Conservation (phyloP, 2,113 vertebrate species). For the Hydropotes inermis region DNA sequence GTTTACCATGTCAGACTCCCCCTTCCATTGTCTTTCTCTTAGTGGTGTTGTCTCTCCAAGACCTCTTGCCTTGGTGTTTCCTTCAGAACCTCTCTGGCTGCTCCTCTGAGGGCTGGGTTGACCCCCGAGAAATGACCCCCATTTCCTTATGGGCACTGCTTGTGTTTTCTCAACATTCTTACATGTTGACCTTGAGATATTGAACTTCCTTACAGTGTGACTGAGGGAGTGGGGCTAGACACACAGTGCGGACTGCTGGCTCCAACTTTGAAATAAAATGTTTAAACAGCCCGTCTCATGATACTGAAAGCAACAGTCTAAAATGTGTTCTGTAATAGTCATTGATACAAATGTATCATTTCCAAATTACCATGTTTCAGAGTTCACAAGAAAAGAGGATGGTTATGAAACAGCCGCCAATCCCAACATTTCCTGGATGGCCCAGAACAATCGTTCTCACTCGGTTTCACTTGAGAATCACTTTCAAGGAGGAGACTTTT, state of each 20-base stretch:
- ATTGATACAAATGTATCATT: background rate
- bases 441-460: background rate
- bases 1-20: background rate
- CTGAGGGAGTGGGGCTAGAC: background rate
- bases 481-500: conserved; percentile 6
- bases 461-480: background rate
- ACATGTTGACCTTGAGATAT: background rate
- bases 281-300: background rate
- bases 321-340: background rate
- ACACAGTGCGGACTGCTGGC: background rate
- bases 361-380: background rate
- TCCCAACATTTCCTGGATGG: background rate
- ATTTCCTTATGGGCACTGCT: background rate
- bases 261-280: background rate
- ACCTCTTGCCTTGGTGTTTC: background rate
- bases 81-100: background rate
- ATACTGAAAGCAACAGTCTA: background rate
- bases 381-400: background rate
- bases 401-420: fast-evolving
- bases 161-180: background rate
- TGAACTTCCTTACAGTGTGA: background rate
- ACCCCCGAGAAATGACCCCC: background rate
- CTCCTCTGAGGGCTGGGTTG: background rate
- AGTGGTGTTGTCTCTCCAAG: fast-evolving
- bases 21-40: fast-evolving